These are phyloP conservation scores for Camponotus pennsylvanicus DNA, from an alignment of 1,140 invertebrate species.

Conservation along the genomic window DNA sequence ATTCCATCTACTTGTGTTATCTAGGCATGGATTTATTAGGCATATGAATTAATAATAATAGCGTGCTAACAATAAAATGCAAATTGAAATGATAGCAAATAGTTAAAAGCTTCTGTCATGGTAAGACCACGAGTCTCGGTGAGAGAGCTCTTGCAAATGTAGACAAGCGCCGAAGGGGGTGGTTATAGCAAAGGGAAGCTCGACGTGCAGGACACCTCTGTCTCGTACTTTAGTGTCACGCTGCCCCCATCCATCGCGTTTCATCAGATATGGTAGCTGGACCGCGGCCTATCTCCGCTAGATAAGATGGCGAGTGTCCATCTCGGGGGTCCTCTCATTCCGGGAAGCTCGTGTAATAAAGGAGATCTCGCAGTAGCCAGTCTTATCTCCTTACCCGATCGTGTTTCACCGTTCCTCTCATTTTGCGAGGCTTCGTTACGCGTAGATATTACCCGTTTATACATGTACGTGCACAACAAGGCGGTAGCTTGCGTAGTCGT, in stretches of 20 bases:
- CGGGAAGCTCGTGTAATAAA: slow-evolving; percentile 75
- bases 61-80: not conserved
- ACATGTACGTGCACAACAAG: slow-evolving; percentile 42
- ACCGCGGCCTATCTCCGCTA: slow-evolving; percentile 74
- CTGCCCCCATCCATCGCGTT: slow-evolving; percentile 73
- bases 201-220: slow-evolving; percentile 72
- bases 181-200: slow-evolving; percentile 45
- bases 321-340: slow-evolving; percentile 75
- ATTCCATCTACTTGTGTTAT: not conserved
- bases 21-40: not conserved
- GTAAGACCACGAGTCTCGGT: not conserved
- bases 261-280: slow-evolving; percentile 79
- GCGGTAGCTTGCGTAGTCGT: slow-evolving; percentile 22
- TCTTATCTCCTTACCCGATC: slow-evolving; percentile 78
- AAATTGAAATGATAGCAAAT: slow-evolving; percentile 30
- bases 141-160: slow-evolving; percentile 55
- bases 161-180: slow-evolving; percentile 43
- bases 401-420: slow-evolving; percentile 73
- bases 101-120: slow-evolving; percentile 34
- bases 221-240: slow-evolving; percentile 73
- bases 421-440: slow-evolving; percentile 75
- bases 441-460: slow-evolving; percentile 61
- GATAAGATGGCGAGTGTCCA: slow-evolving; percentile 77
- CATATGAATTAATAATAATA: not conserved
- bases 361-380: slow-evolving; percentile 76